A percentile compares a stretch with the other conserved stretches of the same genome.
phyloP scores from a whole-genome alignment of 2,113 vertebrate genomes.

The Megaceryle torquata region DNA sequence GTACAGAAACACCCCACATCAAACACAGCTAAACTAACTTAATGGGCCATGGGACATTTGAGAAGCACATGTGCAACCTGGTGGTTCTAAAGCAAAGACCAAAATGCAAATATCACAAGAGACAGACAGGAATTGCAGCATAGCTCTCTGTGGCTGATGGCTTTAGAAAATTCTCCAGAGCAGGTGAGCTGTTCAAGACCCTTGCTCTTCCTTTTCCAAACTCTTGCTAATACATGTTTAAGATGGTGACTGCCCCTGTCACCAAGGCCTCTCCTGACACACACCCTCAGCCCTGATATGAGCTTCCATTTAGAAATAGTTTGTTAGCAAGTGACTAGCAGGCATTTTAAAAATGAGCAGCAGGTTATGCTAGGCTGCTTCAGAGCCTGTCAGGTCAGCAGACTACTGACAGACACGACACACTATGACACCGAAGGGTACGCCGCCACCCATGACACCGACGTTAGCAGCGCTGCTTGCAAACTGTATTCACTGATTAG shows the following conservation, averaged over 20 bases:
- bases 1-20: not conserved
- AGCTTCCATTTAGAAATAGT: not conserved
- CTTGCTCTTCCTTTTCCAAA: not conserved
- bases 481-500: fast-evolving
- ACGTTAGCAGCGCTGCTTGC: no score
- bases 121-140: not conserved
- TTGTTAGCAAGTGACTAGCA: not conserved
- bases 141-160: not conserved
- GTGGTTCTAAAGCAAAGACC: not conserved
- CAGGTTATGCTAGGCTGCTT: not conserved
- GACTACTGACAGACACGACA: not conserved
- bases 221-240: not conserved
- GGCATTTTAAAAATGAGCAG: not conserved
- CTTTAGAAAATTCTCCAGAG: not conserved
- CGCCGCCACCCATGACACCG: not conserved
- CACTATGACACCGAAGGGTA: not conserved
- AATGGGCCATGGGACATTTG: not conserved
- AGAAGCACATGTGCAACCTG: not conserved
- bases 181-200: not conserved
- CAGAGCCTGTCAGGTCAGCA: not conserved
- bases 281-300: not conserved
- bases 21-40: not conserved
- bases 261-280: not conserved
- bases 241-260: not conserved
- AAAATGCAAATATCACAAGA: not conserved